These are phyloP conservation scores for Minunthozetes semirufus DNA, from an alignment of 2,888 invertebrate species.

Conservation along the genomic window DNA sequence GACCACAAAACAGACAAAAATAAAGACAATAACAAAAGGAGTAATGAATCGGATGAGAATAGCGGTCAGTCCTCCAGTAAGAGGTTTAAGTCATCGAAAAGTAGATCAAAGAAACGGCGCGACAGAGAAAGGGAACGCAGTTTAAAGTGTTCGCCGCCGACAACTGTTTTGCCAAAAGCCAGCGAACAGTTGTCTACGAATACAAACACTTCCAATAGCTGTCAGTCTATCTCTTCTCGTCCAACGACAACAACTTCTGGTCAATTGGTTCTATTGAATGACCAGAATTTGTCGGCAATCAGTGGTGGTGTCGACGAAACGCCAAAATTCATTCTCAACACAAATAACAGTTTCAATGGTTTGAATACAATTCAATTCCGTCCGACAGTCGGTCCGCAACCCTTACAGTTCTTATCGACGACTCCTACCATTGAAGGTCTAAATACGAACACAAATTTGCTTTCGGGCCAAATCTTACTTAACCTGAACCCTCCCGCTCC, in stretches of 20 bases:
- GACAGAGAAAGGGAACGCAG: neutral
- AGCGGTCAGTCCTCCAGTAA: neutral
- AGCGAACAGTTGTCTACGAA: neutral
- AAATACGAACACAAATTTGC: constrained; percentile 5
- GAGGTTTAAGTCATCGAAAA: neutral
- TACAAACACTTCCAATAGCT: neutral
- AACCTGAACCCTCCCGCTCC: constrained; percentile 1
- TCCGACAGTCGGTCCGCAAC: constrained; percentile 14
- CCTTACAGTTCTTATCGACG: neutral
- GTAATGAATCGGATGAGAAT: constrained; percentile 3
- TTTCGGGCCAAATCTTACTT: neutral
- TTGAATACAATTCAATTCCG: constrained; percentile 28
- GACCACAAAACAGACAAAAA: neutral
- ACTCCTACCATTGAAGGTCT: neutral
- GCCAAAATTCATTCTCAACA: constrained; percentile 9
- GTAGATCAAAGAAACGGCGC: neutral
- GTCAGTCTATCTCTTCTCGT: neutral
- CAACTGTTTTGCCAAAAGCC: neutral
- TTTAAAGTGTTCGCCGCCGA: neutral
- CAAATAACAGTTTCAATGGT: neutral
- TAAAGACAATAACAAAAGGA: neutral
- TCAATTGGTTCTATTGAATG: neutral
- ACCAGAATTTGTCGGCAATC: neutral
- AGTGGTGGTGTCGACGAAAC: neutral
- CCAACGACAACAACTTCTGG: neutral